Base-by-base conservation (phyloP, 2,888 invertebrate genomes). In the Andrena hattorfiana region DNA sequence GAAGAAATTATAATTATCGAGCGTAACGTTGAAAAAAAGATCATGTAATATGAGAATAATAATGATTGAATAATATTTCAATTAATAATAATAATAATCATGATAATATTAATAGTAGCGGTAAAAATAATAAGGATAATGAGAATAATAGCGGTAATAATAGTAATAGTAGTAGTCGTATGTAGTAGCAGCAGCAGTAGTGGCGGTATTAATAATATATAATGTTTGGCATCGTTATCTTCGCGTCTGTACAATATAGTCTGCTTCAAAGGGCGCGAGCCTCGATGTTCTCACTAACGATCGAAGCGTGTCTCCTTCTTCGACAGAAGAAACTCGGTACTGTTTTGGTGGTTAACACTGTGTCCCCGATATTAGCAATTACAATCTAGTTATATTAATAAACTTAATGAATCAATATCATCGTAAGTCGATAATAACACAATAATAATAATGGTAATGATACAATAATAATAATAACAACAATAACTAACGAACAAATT, bases 221-320 rank as follows among this genome's bases (percentile, higher is more conserved):
- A 91, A 92, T 91, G 93, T 93, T 93, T 93, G 92, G 93, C 92
- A 93, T 93, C 92, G 93, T 92, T 91, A 92, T 91, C 90, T 89
- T 91, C 89, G 89, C 89, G 84, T 92, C 91, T 93, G 90, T 92
- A 93, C 92, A 93, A 89, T 90, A 56, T 56, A 56, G 85, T 85
- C 84, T 74, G 48, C 20, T 74, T 62, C 42, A 35, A 26, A 32
- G 59, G 56, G 60, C 72, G 51, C 66, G 68, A 42, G 20, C 10
- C 35, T 63, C 59, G 54, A 71, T 49, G 60, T 59, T 67, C 64
- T 35, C 42, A n/a, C 26, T n/a, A 56, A 76, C 42, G 59, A 62
- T 73, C 64, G 69, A 69, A 69, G 3, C 13, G 8, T 28, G 13
- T 20, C 63, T 30, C 30, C n/a, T 16, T 20, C 78, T 20, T 30